Evolutionary conservation across 2,888 invertebrate genomes (phyloP).

Genomic region (Epistrophe eligans): DNA sequence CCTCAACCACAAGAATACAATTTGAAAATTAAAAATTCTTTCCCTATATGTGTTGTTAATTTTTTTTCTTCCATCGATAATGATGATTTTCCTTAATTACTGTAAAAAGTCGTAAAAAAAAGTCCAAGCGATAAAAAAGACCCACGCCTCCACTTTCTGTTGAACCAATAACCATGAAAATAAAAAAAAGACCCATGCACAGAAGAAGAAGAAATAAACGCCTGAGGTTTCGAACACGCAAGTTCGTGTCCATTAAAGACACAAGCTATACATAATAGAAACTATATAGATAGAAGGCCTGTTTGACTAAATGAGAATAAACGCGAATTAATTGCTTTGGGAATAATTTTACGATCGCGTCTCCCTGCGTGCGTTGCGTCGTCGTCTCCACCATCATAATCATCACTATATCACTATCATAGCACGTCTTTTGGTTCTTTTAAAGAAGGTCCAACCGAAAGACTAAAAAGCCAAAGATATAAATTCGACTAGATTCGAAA

Average conservation of each 20-base stretch:
- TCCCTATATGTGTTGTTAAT: not conserved
- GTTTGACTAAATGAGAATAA: slow-evolving; percentile 63
- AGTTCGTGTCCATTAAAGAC: slow-evolving; percentile 43
- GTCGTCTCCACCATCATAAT: slow-evolving; percentile 2
- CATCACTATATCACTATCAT: not conserved
- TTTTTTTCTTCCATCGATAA: slow-evolving; percentile 41
- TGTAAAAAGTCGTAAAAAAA: slow-evolving; percentile 64
- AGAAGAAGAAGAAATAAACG: slow-evolving; percentile 38
- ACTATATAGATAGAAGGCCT: slow-evolving; percentile 10
- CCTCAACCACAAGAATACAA: not conserved
- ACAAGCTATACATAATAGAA: slow-evolving; percentile 12
- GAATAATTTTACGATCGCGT: slow-evolving; percentile 72
- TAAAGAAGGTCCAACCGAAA: slow-evolving; percentile 11
- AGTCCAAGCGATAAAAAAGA: slow-evolving; percentile 60
- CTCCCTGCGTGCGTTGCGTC: not conserved
- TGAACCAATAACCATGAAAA: slow-evolving; percentile 57
- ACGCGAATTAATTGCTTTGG: slow-evolving; percentile 73
- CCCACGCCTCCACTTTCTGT: slow-evolving; percentile 45
- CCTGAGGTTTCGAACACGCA: slow-evolving; percentile 59
- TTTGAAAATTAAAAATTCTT: slow-evolving; percentile 11
- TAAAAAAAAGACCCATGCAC: slow-evolving; percentile 45
- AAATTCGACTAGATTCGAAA: slow-evolving; percentile 29
- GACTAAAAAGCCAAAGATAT: slow-evolving; percentile 12
- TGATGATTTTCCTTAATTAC: slow-evolving; percentile 67
- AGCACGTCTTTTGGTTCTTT: slow-evolving; percentile 6